Evolutionary conservation across 2,797 vertebrate species (phyloP), one percentile per base, ranked within the genome.

Genomic region (Pogoniulus pusillus): DNA sequence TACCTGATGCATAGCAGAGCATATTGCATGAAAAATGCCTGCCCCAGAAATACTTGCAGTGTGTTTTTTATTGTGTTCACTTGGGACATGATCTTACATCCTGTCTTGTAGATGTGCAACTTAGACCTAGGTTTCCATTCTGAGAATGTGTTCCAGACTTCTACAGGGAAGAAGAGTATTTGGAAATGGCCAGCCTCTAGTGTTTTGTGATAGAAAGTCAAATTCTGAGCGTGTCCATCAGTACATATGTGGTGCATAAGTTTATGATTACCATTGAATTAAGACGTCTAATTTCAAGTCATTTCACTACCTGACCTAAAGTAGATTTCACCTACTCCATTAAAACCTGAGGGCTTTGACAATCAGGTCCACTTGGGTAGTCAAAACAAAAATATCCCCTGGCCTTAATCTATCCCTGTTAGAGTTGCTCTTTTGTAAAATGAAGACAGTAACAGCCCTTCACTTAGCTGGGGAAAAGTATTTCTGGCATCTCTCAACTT

Each of bases 1-100:
- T 88, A 88, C 27, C 73, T 89, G 92, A 92, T 92, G 93, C 93
- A 94, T 78, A 92, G 54, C 72, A 89, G 82, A 93, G 51, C 66
- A 96, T 89, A 92, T 89, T 87, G 64, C 73, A 78, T 59, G 80
- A 95, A 87, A 95, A 93, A 93, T 74, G 54, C 41, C 54, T 92
- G 34, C 10, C 58, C 35, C 34, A 89, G 89, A 87, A 87, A 91
- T 89, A 85, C 27, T 4, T 81, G n/a, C 64, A 62, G 14, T 6
- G 20, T 77, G 18, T 2, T 57, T 87, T 87, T 72, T 77, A 34
- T 45, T 63, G 47, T 69, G 27, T 53, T 89, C 51, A 24, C 10
- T 0, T 75, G n/a, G 35, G 47, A 69, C 10, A 16, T 26, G 34
- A 9, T 89, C 73, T 73, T 78, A 32, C 7, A 69, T 37, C 13